phyloP scores from a whole-genome alignment of 1,140 invertebrate species.

The Ladona fulva region DNA sequence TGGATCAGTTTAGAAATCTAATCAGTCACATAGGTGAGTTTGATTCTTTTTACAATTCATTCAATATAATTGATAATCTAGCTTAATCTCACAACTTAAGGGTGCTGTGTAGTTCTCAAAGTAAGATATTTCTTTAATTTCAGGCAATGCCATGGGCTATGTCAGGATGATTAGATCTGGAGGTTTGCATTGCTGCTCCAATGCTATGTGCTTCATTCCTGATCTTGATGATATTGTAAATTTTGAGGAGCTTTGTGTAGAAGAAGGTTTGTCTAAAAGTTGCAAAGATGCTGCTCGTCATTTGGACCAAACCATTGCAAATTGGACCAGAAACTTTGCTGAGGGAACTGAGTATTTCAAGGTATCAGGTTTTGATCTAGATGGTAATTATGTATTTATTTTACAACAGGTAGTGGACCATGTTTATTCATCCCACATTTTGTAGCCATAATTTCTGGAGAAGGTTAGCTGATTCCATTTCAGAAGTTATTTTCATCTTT shows the following conservation, averaged over 20 bases:
- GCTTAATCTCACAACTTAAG: too few species aligned
- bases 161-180: constrained; percentile 90
- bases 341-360: constrained; percentile 94
- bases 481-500: too few species aligned
- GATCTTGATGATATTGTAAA: constrained; percentile 61
- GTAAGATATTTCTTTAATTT: constrained; percentile 17
- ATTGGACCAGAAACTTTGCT: constrained; percentile 76
- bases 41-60: constrained; percentile 18
- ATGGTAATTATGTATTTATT: too few species aligned
- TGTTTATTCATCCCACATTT: too few species aligned
- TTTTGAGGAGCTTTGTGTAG: constrained; percentile 47
- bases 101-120: too few species aligned
- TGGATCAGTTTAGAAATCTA: constrained; percentile 87
- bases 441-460: too few species aligned
- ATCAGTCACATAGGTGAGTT: constrained; percentile 81
- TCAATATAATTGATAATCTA: too few species aligned
- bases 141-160: constrained; percentile 92
- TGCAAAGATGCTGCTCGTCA: constrained; percentile 57
- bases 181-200: constrained; percentile 82
- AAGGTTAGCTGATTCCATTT: too few species aligned
- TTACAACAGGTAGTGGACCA: too few species aligned
- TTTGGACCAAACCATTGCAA: constrained; percentile 67
- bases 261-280: constrained; percentile 48
- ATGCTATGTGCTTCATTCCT: constrained; percentile 83
- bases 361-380: constrained; percentile 32